These are phyloP conservation scores for Leptopterna dolabrata DNA, from an alignment of 2,888 invertebrate genomes.

Conservation along the genomic window DNA sequence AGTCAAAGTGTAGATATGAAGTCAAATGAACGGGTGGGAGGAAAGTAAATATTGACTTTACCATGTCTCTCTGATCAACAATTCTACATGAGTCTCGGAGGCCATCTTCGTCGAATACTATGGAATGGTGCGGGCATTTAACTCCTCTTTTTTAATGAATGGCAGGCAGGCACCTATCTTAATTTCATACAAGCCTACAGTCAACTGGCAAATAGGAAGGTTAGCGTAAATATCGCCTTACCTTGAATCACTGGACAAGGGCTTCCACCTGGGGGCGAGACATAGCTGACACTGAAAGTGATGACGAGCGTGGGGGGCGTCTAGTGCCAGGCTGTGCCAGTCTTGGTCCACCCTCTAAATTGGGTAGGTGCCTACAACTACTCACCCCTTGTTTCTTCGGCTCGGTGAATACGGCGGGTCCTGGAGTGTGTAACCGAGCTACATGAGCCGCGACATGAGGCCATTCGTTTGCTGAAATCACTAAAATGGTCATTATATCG, in stretches of 20 bases:
- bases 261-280: slow-evolving; percentile 6
- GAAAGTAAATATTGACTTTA: slow-evolving; percentile 23
- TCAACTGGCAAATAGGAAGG: not conserved
- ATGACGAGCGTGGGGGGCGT: not conserved
- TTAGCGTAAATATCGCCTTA: not conserved
- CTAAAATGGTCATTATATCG: too few species aligned
- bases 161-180: not conserved
- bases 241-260: slow-evolving; percentile 3
- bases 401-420: not conserved
- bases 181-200: not conserved
- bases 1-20: not conserved
- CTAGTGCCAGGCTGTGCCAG: not conserved
- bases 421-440: not conserved
- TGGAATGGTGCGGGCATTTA: too few species aligned
- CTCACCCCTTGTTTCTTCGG: slow-evolving; percentile 2
- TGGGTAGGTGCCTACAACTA: not conserved
- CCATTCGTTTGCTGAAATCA: too few species aligned
- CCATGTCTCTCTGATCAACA: not conserved
- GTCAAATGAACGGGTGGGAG: not conserved
- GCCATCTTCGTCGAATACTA: too few species aligned
- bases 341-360: not conserved
- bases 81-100: not conserved
- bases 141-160: too few species aligned
- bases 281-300: slow-evolving; percentile 17
- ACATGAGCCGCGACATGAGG: too few species aligned